These are phyloP conservation scores for Pseudomyrmex flavicornis DNA, from an alignment of 1,140 invertebrate genomes.

Conservation along the genomic window DNA sequence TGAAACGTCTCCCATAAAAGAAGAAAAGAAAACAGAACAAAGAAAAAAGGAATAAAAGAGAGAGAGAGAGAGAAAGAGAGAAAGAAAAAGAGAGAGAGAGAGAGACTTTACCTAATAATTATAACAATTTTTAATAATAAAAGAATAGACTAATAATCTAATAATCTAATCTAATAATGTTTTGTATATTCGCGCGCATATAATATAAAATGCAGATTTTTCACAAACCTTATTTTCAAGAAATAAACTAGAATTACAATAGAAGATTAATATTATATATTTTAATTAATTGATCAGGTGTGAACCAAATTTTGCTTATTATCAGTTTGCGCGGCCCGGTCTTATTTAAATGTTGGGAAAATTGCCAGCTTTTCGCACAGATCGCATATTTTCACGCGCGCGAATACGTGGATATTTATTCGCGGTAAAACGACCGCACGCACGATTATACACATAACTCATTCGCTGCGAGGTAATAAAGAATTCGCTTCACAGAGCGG, in stretches of 20 bases:
- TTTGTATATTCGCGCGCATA: neutral
- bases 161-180: neutral
- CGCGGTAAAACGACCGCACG: conserved; percentile 40
- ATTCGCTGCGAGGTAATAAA: conserved; percentile 54
- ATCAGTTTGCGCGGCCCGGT: neutral
- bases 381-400: conserved; percentile 38
- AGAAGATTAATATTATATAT: neutral
- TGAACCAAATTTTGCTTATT: conserved; percentile 50
- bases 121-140: neutral
- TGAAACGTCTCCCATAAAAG: too few species aligned
- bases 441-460: conserved; percentile 52
- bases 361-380: conserved; percentile 41
- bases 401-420: conserved; percentile 54
- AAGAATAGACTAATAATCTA: neutral
- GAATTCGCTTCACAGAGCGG: conserved; percentile 46
- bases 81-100: too few species aligned
- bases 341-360: conserved; percentile 58
- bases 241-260: neutral
- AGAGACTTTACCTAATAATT: neutral
- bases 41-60: too few species aligned
- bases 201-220: neutral
- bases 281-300: conserved; percentile 19
- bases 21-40: neutral
- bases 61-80: too few species aligned
- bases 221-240: neutral